Conservation (phyloP, 2,888 invertebrate species). For the Drosophila rubida region DNA sequence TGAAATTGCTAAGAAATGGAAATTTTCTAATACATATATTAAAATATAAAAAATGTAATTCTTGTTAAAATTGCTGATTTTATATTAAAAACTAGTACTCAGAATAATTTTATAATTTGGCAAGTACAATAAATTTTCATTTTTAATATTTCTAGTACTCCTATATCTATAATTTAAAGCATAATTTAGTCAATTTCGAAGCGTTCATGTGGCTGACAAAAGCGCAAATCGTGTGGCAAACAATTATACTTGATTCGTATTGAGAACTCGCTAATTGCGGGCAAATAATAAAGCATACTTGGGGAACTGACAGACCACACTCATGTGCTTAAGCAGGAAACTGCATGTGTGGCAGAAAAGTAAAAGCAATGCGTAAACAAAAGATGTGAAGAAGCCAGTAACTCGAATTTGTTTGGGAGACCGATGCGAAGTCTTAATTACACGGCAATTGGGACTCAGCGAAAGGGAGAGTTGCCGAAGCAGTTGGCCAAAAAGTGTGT, state of each 20-base stretch:
- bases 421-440: slow-evolving; percentile 61
- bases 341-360: slow-evolving; percentile 56
- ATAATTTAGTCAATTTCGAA: neutral
- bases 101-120: too few relatives aligned
- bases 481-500: slow-evolving; percentile 23
- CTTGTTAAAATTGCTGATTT: too few relatives aligned
- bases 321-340: slow-evolving; percentile 36
- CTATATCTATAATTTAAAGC: too few relatives aligned
- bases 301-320: slow-evolving; percentile 32
- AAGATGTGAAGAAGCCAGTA: slow-evolving; percentile 28
- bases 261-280: slow-evolving; percentile 72
- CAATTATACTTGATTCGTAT: slow-evolving; percentile 55
- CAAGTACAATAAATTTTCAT: too few relatives aligned
- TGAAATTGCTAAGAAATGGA: too few relatives aligned
- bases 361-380: slow-evolving; percentile 44
- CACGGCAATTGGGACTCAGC: slow-evolving; percentile 28
- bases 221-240: slow-evolving; percentile 35
- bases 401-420: slow-evolving; percentile 33
- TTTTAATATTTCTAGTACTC: too few relatives aligned
- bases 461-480: slow-evolving; percentile 43
- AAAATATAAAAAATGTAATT: too few relatives aligned
- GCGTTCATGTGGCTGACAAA: slow-evolving; percentile 38
- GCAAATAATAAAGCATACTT: slow-evolving; percentile 63
- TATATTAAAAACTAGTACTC: too few relatives aligned
- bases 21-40: too few relatives aligned